Evolutionary conservation across 2,797 vertebrate species (phyloP).

Genomic region (Geotrypetes seraphini): DNA sequence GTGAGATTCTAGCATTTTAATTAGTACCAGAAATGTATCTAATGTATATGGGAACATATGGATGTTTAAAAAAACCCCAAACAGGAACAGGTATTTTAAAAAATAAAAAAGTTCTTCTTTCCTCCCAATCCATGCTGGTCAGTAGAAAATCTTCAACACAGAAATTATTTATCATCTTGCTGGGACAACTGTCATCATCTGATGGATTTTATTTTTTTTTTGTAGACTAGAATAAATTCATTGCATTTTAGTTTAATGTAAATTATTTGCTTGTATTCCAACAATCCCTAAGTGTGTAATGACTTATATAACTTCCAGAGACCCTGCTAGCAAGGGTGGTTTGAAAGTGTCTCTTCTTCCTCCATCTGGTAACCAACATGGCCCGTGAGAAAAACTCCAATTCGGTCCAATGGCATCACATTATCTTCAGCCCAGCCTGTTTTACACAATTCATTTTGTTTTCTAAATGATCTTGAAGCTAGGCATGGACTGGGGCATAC

Average conservation of each 20-base stretch:
- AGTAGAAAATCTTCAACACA: conserved; percentile 10
- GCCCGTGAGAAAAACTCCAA: background rate
- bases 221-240: conserved; percentile 26
- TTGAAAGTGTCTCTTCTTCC: conserved; percentile 2
- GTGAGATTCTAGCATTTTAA: conserved; percentile 38
- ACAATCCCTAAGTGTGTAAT: conserved; percentile 16
- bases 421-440: background rate
- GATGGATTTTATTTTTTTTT: conserved; percentile 16
- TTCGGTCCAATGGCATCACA: background rate
- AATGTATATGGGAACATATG: too few relatives aligned
- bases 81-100: too few relatives aligned
- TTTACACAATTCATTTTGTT: conserved; percentile 1
- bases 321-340: conserved; percentile 27
- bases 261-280: conserved; percentile 24
- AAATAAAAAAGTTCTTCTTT: conserved; percentile 10
- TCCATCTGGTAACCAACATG: background rate
- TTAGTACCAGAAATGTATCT: conserved; percentile 11
- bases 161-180: background rate
- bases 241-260: conserved; percentile 23
- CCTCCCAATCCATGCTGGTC: conserved; percentile 13
- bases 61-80: too few relatives aligned
- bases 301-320: conserved; percentile 12
- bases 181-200: conserved; percentile 6
- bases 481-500: background rate
- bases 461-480: conserved; percentile 14